These are phyloP conservation scores for Engystomops pustulosus DNA, from an alignment of 2,113 vertebrate genomes.

Conservation along the genomic window DNA sequence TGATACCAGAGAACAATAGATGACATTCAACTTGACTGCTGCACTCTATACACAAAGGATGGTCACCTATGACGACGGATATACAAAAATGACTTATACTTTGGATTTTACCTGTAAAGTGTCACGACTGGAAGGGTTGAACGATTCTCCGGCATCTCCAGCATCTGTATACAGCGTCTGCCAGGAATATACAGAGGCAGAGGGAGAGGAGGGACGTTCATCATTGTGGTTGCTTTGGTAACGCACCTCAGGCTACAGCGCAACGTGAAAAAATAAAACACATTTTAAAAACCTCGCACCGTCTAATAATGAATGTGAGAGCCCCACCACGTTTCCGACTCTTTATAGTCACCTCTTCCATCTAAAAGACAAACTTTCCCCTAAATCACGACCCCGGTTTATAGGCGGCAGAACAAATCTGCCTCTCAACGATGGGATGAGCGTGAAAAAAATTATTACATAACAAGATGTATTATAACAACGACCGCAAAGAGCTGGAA, in stretches of 20 bases:
- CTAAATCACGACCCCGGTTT: not conserved
- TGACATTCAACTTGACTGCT: too few species aligned
- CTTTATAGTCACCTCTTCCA: too few species aligned
- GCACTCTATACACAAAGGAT: not conserved
- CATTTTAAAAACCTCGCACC: conserved; percentile 2
- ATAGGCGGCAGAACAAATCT: not conserved
- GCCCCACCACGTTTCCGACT: too few species aligned
- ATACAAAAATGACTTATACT: not conserved
- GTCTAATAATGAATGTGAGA: not conserved
- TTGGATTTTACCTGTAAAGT: conserved; percentile 27
- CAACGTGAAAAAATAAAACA: conserved; percentile 19
- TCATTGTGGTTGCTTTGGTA: conserved; percentile 55
- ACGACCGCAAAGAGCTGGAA: not conserved
- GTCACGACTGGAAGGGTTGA: not conserved
- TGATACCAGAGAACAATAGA: too few species aligned
- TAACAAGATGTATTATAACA: not conserved
- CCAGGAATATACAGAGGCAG: conserved; percentile 32
- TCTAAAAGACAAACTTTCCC: too few species aligned
- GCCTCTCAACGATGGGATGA: not conserved
- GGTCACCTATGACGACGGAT: not conserved
- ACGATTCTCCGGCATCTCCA: conserved; percentile 30
- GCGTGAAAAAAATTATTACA: not conserved
- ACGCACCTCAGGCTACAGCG: conserved; percentile 39
- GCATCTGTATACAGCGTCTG: conserved; percentile 38
- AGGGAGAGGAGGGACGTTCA: conserved; percentile 14